A percentile compares a stretch with the other conserved stretches of the same genome.
Conservation (phyloP, 2,888 invertebrate species). For the Eristalinus aeneus region DNA sequence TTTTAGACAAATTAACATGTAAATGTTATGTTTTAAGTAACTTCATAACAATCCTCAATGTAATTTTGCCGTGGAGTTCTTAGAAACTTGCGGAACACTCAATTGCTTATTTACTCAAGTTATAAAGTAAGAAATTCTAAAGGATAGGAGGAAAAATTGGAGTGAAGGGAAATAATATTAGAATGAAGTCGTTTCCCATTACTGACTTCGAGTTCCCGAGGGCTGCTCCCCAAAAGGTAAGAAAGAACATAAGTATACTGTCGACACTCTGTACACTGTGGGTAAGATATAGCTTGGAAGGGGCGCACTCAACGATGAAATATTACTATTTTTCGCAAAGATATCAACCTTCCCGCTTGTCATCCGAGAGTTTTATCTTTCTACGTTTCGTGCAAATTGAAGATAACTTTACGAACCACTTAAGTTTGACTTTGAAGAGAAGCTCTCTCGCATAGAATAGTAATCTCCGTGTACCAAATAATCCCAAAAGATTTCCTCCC, state of each 20-base stretch:
- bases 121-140: constrained; percentile 38
- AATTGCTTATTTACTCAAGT: constrained; percentile 61
- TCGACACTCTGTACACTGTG: constrained; percentile 34
- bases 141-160: constrained; percentile 18
- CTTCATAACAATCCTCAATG: constrained; percentile 34
- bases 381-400: constrained; percentile 66
- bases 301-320: constrained; percentile 63
- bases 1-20: neutral
- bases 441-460: constrained; percentile 43
- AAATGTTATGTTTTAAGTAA: neutral
- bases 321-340: constrained; percentile 65
- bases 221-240: constrained; percentile 44
- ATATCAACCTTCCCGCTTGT: constrained; percentile 56
- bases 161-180: constrained; percentile 60
- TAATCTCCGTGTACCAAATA: constrained; percentile 58
- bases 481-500: constrained; percentile 39
- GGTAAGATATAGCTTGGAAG: constrained; percentile 8
- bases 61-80: constrained; percentile 40
- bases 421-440: constrained; percentile 62
- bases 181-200: constrained; percentile 56
- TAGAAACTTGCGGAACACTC: constrained; percentile 47
- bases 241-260: constrained; percentile 29
- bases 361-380: constrained; percentile 65
- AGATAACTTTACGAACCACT: constrained; percentile 66
- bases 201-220: constrained; percentile 25